These are phyloP conservation scores for Caenorhabditis drosophilae DNA, from an alignment of 2,888 invertebrate species.

Conservation along the genomic window DNA sequence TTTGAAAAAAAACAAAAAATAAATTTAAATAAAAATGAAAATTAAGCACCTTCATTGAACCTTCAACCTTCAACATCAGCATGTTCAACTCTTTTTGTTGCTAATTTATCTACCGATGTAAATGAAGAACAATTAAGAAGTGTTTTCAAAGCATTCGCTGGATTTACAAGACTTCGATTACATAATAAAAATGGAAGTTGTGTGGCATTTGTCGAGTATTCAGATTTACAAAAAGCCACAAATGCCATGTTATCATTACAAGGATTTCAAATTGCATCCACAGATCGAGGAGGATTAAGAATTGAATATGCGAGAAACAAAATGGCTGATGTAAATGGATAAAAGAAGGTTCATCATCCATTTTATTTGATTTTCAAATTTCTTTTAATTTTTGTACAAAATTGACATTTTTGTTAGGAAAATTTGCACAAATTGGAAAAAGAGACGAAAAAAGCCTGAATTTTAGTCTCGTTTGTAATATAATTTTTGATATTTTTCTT, in stretches of 20 bases:
- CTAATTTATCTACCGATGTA: constrained; percentile 95
- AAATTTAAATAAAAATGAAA: no score
- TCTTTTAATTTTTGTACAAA: not conserved
- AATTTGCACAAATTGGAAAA: no score
- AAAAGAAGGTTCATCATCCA: constrained; percentile 1
- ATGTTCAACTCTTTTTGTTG: constrained; percentile 86
- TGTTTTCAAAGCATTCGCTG: constrained; percentile 81
- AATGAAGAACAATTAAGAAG: constrained; percentile 98
- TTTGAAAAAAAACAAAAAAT: no score
- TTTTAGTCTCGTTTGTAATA: no score
- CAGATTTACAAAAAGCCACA: constrained; percentile 85
- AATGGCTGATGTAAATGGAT: constrained; percentile 81
- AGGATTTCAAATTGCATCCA: constrained; percentile 77
- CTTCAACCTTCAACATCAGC: constrained; percentile 72
- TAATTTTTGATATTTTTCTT: no score
- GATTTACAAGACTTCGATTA: constrained; percentile 95
- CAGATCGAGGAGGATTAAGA: constrained; percentile 93
- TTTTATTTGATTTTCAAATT: not conserved
- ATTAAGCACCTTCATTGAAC: constrained; percentile 4
- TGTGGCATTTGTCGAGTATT: constrained; percentile 97
- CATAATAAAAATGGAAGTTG: constrained; percentile 81
- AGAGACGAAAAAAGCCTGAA: no score
- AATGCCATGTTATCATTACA: constrained; percentile 91
- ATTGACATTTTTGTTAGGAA: no score
- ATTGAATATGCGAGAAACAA: constrained; percentile 99